Percentiles rank a stretch among this genome's conserved stretches.
Evolutionary conservation across 1,140 invertebrate genomes (phyloP).

Genomic region (Matsumurasca onukii): DNA sequence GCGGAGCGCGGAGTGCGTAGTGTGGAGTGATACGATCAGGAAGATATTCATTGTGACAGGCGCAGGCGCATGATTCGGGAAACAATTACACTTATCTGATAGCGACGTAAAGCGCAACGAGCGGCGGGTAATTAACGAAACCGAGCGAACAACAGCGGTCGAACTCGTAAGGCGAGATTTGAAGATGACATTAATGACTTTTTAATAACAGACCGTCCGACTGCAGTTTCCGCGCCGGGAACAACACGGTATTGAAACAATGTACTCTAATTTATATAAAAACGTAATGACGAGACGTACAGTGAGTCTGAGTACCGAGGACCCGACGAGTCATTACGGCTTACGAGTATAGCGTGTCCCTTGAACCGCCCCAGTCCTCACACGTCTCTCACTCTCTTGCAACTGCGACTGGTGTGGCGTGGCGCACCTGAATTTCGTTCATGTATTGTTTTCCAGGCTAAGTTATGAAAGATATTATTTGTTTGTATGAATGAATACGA

Average conservation of each 20-base stretch:
- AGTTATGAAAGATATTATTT: too few relatives aligned
- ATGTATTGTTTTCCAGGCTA: too few relatives aligned
- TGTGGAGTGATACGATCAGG: constrained; percentile 8
- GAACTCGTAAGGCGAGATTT: constrained; percentile 15
- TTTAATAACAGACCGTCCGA: constrained; percentile 1
- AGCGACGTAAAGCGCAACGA: not conserved
- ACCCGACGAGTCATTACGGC: constrained; percentile 13
- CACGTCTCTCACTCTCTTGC: constrained; percentile 13
- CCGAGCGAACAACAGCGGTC: not conserved
- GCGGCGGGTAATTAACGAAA: constrained; percentile 14
- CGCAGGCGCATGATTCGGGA: constrained; percentile 17
- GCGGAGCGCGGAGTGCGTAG: too few relatives aligned
- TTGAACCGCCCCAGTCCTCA: not conserved
- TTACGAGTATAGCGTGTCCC: not conserved
- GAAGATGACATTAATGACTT: constrained; percentile 26
- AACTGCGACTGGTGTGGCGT: too few relatives aligned
- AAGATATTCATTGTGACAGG: constrained; percentile 1
- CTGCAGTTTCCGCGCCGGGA: constrained; percentile 1
- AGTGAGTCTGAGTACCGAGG: not conserved
- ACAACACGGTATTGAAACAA: constrained; percentile 12
- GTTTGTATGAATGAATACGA: too few relatives aligned
- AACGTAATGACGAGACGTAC: constrained; percentile 11
- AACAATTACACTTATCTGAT: constrained; percentile 25
- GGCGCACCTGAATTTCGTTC: too few relatives aligned
- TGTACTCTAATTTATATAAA: constrained; percentile 26